Conservation (phyloP, 2,888 invertebrate genomes). For the Nemapogon koenigi region DNA sequence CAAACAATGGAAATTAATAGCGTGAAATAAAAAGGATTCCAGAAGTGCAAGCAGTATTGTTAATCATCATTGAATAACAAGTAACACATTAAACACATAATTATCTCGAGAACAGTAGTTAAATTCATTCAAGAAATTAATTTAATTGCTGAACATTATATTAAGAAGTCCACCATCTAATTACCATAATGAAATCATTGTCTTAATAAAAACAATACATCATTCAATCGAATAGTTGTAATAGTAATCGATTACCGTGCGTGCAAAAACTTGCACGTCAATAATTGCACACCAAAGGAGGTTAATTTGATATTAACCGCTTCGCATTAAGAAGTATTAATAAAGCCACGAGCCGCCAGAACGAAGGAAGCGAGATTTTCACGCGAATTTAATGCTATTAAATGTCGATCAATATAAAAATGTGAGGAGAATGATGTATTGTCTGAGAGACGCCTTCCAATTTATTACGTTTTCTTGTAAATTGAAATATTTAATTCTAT, state of each 20-base stretch:
- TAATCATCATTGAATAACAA: no score
- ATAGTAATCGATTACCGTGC: slow-evolving; percentile 5
- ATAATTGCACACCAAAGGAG: neutral
- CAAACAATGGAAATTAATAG: no score
- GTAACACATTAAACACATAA: no score
- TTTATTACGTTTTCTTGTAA: no score
- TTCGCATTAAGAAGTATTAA: slow-evolving; percentile 7
- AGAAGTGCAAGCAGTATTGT: no score
- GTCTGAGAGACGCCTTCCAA: neutral
- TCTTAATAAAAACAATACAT: slow-evolving; percentile 7
- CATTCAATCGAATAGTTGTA: slow-evolving; percentile 6
- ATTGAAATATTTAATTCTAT: no score
- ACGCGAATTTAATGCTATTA: slow-evolving; percentile 17
- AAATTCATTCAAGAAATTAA: no score
- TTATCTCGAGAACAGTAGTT: no score
- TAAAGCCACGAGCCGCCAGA: slow-evolving; percentile 1
- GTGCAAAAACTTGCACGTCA: slow-evolving; percentile 6
- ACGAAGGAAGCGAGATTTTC: slow-evolving; percentile 7
- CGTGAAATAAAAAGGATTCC: no score
- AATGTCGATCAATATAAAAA: slow-evolving; percentile 16
- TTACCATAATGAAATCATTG: slow-evolving; percentile 8
- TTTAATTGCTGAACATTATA: no score
- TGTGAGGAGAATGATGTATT: neutral
- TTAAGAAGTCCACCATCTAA: no score
- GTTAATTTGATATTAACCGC: slow-evolving; percentile 10